Evolutionary conservation across 2,888 invertebrate species (phyloP).

Genomic region (Drosophila acutilabella): DNA sequence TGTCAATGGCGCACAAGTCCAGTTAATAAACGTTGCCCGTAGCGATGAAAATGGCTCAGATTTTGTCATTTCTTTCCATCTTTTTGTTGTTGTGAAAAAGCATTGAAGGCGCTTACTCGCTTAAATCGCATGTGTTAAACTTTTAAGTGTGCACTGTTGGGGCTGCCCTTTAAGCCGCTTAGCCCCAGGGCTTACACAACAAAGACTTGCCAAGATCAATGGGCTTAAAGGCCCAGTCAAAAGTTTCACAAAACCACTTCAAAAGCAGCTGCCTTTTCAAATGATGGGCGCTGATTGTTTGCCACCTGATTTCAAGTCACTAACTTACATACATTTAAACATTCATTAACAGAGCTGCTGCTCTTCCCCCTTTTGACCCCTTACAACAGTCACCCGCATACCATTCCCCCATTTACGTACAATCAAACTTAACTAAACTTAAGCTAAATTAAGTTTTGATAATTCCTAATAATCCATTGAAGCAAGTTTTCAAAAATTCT

Average conservation of each 20-base stretch:
- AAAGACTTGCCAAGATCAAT: constrained; percentile 71
- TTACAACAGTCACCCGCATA: constrained; percentile 54
- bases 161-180: constrained; percentile 63
- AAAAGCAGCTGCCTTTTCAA: constrained; percentile 72
- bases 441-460: constrained; percentile 81
- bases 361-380: neutral
- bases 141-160: constrained; percentile 59
- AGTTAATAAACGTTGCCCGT: constrained; percentile 64
- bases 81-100: no score
- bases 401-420: constrained; percentile 32
- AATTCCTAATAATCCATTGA: constrained; percentile 83
- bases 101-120: constrained; percentile 3
- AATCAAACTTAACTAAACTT: constrained; percentile 45
- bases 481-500: constrained; percentile 72
- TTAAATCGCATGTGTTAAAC: constrained; percentile 67
- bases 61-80: constrained; percentile 31
- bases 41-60: constrained; percentile 44
- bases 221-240: constrained; percentile 66
- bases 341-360: constrained; percentile 47
- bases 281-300: constrained; percentile 61
- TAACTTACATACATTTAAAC: constrained; percentile 27
- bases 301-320: constrained; percentile 63
- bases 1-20: constrained; percentile 46
- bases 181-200: constrained; percentile 44
- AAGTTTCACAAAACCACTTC: constrained; percentile 74